Conservation (phyloP, 2,113 vertebrate species). For the Ophiodon elongatus region DNA sequence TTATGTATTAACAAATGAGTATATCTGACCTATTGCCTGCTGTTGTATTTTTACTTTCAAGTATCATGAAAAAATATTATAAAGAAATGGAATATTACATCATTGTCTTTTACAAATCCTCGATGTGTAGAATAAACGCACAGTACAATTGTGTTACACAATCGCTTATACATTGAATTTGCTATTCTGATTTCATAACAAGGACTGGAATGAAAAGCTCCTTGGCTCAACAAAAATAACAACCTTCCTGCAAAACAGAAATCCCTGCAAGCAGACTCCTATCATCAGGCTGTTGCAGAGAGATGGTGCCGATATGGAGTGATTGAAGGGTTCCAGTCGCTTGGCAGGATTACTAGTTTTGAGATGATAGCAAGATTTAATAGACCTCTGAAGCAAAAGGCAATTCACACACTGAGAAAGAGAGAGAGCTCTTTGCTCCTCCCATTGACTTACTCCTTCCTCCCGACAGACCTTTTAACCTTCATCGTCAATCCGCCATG, state of each 20-base stretch:
- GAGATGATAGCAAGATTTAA: conserved; percentile 78
- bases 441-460: conserved; percentile 53
- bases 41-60: not conserved
- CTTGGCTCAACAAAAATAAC: conserved; percentile 46
- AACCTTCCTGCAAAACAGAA: conserved; percentile 48
- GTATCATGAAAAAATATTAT: not conserved
- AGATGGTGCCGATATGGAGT: conserved; percentile 62
- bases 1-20: not conserved
- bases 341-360: conserved; percentile 73
- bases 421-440: conserved; percentile 50
- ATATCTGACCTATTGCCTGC: not conserved
- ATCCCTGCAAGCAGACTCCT: conserved; percentile 35
- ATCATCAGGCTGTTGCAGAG: conserved; percentile 58
- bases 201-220: conserved; percentile 15
- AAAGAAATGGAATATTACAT: not conserved
- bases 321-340: conserved; percentile 73
- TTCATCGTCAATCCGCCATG: conserved; percentile 35
- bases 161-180: conserved; percentile 1
- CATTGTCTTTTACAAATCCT: not conserved
- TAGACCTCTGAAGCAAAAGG: conserved; percentile 67
- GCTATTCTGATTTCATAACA: not conserved
- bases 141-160: not conserved
- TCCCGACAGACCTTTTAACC: conserved; percentile 54
- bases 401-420: conserved; percentile 47
- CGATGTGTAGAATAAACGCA: not conserved